phyloP scores from a whole-genome alignment of 2,113 vertebrate genomes.

The Grallaria varia region DNA sequence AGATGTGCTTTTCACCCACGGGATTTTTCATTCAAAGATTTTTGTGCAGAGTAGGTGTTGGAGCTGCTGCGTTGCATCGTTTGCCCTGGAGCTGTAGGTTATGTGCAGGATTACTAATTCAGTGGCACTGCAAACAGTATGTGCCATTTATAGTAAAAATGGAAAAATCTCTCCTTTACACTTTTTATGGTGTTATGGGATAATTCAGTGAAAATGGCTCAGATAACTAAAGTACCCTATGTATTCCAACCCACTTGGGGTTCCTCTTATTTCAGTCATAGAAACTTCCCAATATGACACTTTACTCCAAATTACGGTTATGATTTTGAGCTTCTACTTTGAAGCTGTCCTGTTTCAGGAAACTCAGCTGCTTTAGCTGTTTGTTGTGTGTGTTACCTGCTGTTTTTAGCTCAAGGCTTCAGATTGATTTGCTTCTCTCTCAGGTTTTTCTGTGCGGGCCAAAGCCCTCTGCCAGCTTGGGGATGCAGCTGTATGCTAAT shows the following conservation, averaged over 20 bases:
- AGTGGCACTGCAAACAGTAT: not conserved
- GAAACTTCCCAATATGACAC: not conserved
- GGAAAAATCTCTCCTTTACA: not conserved
- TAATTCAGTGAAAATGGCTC: not conserved
- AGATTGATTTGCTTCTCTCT: not conserved
- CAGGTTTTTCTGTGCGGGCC: not conserved
- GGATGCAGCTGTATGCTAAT: slow-evolving; percentile 60
- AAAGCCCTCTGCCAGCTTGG: not conserved
- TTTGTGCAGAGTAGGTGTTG: fast-evolving
- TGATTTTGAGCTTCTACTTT: not conserved
- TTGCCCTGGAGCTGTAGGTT: not conserved
- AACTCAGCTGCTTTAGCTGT: not conserved
- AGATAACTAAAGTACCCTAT: not conserved
- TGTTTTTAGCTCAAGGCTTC: not conserved
- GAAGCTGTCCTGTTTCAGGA: not conserved
- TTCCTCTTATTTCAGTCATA: not conserved
- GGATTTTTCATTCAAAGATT: fast-evolving
- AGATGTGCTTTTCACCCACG: fast-evolving
- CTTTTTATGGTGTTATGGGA: not conserved
- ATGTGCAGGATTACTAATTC: not conserved
- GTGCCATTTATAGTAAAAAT: not conserved
- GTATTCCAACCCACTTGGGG: not conserved
- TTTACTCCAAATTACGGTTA: not conserved
- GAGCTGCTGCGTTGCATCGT: fast-evolving
- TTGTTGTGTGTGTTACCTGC: not conserved